A percentile compares a stretch with the other conserved stretches of the same genome.
Evolutionary conservation across 1,140 invertebrate species (phyloP).

Genomic region (Scaptomyza hsui): DNA sequence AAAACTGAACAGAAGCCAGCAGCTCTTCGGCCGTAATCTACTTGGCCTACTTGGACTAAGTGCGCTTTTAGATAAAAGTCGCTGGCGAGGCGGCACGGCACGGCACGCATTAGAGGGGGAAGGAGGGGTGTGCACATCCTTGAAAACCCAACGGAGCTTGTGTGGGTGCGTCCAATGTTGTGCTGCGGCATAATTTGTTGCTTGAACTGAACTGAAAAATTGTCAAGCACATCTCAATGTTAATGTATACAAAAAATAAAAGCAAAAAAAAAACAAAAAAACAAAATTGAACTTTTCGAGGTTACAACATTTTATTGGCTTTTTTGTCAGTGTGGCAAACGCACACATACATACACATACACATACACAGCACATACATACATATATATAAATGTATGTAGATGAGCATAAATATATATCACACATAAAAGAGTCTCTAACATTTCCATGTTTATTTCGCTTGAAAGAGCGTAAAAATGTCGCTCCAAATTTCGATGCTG

Average conservation of each 20-base stretch:
- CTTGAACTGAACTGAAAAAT: conserved; percentile 80
- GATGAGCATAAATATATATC: conserved; percentile 37
- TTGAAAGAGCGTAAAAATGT: conserved; percentile 72
- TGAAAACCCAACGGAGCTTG: conserved; percentile 39
- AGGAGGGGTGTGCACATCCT: conserved; percentile 17
- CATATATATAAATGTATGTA: conserved; percentile 16
- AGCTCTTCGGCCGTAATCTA: conserved; percentile 71
- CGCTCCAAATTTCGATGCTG: conserved; percentile 48
- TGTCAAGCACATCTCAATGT: conserved; percentile 75
- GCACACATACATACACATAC: conserved; percentile 1
- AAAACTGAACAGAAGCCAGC: conserved; percentile 23
- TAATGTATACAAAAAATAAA: conserved; percentile 65
- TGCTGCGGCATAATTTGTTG: conserved; percentile 80
- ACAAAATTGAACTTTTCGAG: conserved; percentile 74
- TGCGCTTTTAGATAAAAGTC: conserved; percentile 80
- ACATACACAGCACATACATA: conserved; percentile 1
- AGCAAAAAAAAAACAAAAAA: no score
- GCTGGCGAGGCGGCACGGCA: conserved; percentile 56
- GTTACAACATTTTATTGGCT: conserved; percentile 77
- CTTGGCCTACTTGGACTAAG: conserved; percentile 81
- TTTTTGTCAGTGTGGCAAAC: conserved; percentile 40
- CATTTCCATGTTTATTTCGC: conserved; percentile 76
- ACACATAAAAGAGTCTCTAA: conserved; percentile 59
- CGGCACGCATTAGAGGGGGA: conserved; percentile 56
- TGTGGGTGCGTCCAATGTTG: conserved; percentile 70